phyloP scores from a whole-genome alignment of 2,113 vertebrate species.

The Poecile atricapillus region DNA sequence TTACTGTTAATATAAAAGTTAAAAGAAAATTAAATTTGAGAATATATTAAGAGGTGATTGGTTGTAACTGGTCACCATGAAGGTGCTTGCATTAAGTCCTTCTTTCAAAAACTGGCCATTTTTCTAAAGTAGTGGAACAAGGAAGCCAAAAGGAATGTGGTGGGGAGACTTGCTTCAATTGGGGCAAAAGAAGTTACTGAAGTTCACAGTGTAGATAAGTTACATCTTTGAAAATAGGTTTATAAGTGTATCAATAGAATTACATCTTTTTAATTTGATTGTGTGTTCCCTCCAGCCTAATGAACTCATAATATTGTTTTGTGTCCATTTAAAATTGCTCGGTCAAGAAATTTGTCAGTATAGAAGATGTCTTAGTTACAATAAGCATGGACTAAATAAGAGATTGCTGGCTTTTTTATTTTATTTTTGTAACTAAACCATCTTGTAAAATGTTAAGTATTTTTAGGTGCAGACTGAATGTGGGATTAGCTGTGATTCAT shows the following conservation, averaged over 20 bases:
- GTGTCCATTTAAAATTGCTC: neutral
- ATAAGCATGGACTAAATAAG: neutral
- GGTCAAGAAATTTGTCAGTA: neutral
- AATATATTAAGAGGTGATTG: neutral
- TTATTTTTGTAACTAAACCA: neutral
- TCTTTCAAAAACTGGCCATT: neutral
- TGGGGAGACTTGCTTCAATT: neutral
- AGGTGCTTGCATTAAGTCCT: neutral
- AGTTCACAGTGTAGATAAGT: neutral
- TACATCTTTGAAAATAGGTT: neutral
- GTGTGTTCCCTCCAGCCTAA: fast-evolving
- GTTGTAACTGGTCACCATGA: neutral
- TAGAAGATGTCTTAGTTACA: neutral
- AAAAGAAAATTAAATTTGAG: neutral
- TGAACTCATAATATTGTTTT: neutral
- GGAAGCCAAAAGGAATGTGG: neutral
- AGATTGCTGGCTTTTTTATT: neutral
- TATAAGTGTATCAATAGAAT: neutral
- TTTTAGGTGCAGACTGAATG: neutral
- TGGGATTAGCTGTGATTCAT: neutral
- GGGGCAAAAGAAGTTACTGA: neutral
- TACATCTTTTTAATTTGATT: neutral
- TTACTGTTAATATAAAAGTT: neutral
- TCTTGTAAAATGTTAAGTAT: neutral
- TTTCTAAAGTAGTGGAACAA: neutral